These are phyloP conservation scores for Hirudinaria manillensis DNA, from an alignment of 2,888 invertebrate genomes.

Conservation along the genomic window DNA sequence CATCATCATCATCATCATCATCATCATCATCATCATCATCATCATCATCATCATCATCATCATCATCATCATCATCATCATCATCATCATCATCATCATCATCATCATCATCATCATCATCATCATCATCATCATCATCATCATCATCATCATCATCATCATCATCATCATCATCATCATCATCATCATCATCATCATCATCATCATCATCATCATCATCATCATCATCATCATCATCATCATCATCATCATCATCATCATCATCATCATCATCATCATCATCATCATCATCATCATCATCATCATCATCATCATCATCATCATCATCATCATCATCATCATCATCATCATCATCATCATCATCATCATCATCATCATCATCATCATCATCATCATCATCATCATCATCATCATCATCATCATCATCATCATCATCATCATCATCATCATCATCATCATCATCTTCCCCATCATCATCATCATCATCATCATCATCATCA, in stretches of 20 bases:
- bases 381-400: constrained; percentile 31
- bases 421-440: constrained; percentile 24
- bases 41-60: constrained; percentile 33
- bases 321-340: constrained; percentile 36
- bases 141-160: constrained; percentile 35
- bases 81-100: constrained; percentile 36
- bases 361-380: constrained; percentile 38
- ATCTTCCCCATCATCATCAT: constrained; percentile 12
- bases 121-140: constrained; percentile 34
- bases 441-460: background rate
- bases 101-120: constrained; percentile 39
- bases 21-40: constrained; percentile 39
- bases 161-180: constrained; percentile 34
- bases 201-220: constrained; percentile 39
- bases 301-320: constrained; percentile 36
- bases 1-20: constrained; percentile 37
- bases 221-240: constrained; percentile 40
- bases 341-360: constrained; percentile 39
- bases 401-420: constrained; percentile 24
- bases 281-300: constrained; percentile 39
- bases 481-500: constrained; percentile 29
- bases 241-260: constrained; percentile 38
- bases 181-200: constrained; percentile 39
- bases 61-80: constrained; percentile 36
- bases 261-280: constrained; percentile 38